Evolutionary conservation across 2,797 vertebrate species (phyloP), one percentile per base, ranked within the genome.

Genomic region (Orestias chungarensis): DNA sequence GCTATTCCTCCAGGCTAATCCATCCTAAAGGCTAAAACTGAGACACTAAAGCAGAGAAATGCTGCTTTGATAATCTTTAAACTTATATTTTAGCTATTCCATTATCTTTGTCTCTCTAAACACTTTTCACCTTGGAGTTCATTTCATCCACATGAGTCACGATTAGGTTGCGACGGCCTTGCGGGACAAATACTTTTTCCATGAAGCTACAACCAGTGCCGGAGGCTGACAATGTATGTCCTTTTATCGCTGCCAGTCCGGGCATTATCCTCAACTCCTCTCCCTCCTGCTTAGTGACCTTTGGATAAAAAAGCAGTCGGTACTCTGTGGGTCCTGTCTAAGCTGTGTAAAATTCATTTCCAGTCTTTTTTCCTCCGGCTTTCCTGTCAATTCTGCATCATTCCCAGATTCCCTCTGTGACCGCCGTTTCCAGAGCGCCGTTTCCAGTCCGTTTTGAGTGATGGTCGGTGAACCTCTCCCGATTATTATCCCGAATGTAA

Each of bases 1-100:
- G 0, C 8, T 47, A 77, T 80, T 59, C 59, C 0, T 57, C 40
- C 75, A 67, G 66, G 68, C 82, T 59, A 68, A 70, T 77, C 78
- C 40, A 14, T 70, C 1, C 71, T 88, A 70, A 86, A 91, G 92
- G 91, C 91, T 89, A 85, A 91, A 84, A 87, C 68, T 74, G 89
- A 89, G 69, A 80, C 74, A 80, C 81, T 85, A 86, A 59, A 88
- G 83, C 72, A 62, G 46, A 84, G 47, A 40, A 62, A 40, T 6
- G 6, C 33, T 38, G 33, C 20, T 62, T 62, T 62, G 0, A 14
- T n/a, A 14, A 7, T 40, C 12, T 40, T 12, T 10, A 38, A 62
- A 25, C 33, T 0, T 40, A 0, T 62, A 15, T 40, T 23, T 2
- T 14, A 29, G 25, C 62, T 65, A 29, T 29, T 25, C 23, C 33